phyloP scores from a whole-genome alignment of 2,888 invertebrate species.

The Ramazzottius varieornatus region DNA sequence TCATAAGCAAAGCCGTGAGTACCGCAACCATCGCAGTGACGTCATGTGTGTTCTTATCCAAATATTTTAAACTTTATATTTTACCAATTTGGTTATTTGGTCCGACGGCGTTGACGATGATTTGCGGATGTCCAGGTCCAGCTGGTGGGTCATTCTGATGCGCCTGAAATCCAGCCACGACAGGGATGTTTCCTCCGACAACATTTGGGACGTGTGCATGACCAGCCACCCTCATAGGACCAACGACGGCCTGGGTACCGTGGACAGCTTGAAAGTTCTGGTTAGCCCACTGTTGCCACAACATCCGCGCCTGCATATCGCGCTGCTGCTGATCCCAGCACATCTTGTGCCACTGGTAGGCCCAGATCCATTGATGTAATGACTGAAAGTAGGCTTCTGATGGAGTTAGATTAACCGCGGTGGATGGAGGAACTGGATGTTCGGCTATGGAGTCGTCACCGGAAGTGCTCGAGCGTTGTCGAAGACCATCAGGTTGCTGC shows the following conservation, averaged over 20 bases:
- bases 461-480: too few species aligned
- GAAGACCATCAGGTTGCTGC: too few species aligned
- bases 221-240: not conserved
- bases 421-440: not conserved
- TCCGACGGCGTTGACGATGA: not conserved
- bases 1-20: too few species aligned
- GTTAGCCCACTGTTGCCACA: not conserved
- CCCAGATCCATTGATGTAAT: not conserved
- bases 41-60: too few species aligned
- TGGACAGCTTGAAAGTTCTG: not conserved
- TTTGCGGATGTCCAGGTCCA: not conserved
- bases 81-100: not conserved
- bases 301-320: not conserved
- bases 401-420: not conserved
- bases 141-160: not conserved
- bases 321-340: conserved; percentile 4
- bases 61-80: too few species aligned
- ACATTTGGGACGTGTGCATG: not conserved
- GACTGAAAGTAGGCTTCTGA: not conserved
- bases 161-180: not conserved
- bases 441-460: not conserved
- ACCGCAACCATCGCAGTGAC: too few species aligned
- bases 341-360: not conserved
- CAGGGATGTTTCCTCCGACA: not conserved
- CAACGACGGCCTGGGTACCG: not conserved